Conservation (phyloP, 2,888 invertebrate genomes). For the Himalopsyche tibetana region DNA sequence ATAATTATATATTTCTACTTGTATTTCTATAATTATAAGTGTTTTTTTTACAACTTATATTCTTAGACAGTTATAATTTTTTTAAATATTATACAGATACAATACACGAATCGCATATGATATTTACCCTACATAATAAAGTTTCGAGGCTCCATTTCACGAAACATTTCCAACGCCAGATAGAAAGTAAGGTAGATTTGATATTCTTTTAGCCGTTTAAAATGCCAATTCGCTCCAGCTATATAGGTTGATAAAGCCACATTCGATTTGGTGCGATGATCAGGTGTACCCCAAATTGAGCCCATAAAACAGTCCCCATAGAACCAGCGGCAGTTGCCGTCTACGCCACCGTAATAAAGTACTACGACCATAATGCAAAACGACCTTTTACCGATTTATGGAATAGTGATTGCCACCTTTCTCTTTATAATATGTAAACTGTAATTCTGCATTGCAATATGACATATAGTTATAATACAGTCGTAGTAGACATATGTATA, state of each 20-base stretch:
- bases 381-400: constrained; percentile 1
- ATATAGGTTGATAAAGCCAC: constrained; percentile 21
- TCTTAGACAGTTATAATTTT: too few relatives aligned
- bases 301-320: constrained; percentile 32
- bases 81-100: too few relatives aligned
- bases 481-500: too few relatives aligned
- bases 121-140: too few relatives aligned
- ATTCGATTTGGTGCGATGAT: constrained; percentile 35
- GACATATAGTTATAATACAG: too few relatives aligned
- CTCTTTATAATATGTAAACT: too few relatives aligned
- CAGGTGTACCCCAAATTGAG: constrained; percentile 40
- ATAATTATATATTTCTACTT: too few relatives aligned
- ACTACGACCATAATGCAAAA: constrained; percentile 7
- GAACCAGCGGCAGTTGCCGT: constrained; percentile 32
- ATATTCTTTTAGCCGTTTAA: constrained; percentile 14
- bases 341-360: constrained; percentile 20
- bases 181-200: neutral
- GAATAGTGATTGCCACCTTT: neutral
- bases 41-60: too few relatives aligned
- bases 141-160: too few relatives aligned
- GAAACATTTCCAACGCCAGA: neutral
- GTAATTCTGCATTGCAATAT: too few relatives aligned
- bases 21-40: too few relatives aligned
- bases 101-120: too few relatives aligned
- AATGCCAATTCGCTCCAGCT: neutral